phyloP scores from a whole-genome alignment of 2,113 vertebrate genomes.

The Tichodroma muraria region DNA sequence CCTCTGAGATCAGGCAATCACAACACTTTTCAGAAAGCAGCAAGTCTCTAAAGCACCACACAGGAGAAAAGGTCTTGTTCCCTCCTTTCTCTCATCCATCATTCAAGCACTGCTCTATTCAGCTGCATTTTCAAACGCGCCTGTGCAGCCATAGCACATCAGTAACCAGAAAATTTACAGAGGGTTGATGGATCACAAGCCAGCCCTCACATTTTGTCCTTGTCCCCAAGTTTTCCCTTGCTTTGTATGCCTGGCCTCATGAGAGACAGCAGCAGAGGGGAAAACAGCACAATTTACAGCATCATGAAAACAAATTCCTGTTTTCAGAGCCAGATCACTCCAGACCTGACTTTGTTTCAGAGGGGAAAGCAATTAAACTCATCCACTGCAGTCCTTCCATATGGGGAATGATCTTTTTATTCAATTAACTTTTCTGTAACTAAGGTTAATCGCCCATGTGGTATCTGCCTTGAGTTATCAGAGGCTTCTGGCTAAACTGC shows the following conservation, averaged over 20 bases:
- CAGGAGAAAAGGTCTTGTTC: neutral
- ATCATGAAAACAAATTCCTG: neutral
- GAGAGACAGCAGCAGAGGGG: neutral
- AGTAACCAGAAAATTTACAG: neutral
- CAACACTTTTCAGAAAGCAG: neutral
- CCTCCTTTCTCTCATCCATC: neutral
- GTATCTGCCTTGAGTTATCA: neutral
- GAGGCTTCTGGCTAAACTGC: neutral
- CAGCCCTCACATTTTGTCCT: neutral
- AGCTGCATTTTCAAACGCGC: neutral
- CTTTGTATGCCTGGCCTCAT: neutral
- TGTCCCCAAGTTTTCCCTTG: neutral
- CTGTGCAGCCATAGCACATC: neutral
- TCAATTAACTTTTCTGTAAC: conserved; percentile 18
- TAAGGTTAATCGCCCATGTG: neutral
- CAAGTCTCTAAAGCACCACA: neutral
- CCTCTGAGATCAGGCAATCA: neutral
- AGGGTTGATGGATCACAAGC: neutral
- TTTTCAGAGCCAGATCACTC: neutral
- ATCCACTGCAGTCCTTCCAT: neutral
- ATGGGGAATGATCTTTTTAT: conserved; percentile 2
- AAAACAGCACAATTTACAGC: neutral
- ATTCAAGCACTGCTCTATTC: neutral
- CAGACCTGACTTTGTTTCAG: neutral
- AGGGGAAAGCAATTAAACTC: neutral